Base-by-base conservation (phyloP, 2,113 vertebrate species). In the Conger conger region DNA sequence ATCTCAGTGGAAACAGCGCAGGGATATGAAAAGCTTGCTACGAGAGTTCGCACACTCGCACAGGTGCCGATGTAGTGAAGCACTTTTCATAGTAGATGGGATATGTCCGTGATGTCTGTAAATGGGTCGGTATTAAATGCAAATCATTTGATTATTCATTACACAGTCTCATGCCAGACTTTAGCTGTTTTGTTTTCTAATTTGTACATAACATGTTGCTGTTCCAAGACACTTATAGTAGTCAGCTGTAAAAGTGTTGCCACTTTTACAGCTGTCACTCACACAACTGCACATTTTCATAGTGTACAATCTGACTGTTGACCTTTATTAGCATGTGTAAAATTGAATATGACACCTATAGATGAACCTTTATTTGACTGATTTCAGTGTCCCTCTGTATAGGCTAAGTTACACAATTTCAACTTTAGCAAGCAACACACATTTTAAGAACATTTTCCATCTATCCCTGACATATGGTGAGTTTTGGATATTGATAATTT, bases 1-100 rank as follows among this genome's bases (percentile, higher is more conserved):
- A 92, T 93, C 91, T 82, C 91, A 86, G 33, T 89, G 90, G 89
- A 91, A 90, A 91, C 88, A 63, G 45, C 84, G 53, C 23, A 73
- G 84, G 40, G 63, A 84, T 82, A 87, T 81, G 89, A 91, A 88
- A 86, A 79, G 84, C 30, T 76, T 83, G 80, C 53, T 83, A 76
- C 84, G 84, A 73, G 80, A 53, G 81, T 79, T 30, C 36, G 68
- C 35, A n/a, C 87, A 91, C 82, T 90, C 86, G 79, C 81, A 90
- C 87, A 92, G 87, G 92, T 92, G 87, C 73, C 89, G 81, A 73
- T 33, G 76, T 76, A 37, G 82, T 42, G 18, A 79, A 36, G 20
- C 35, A n/a, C 50, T 78, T 38, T 13, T 35, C 20, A 38, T 78
- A 33, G 76, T 78, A 36, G 76, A 38, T 78, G 68, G 27, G 27